Percentiles rank a stretch among this genome's conserved stretches.
Conservation (phyloP, 2,797 vertebrate genomes). For the Sparidentex hasta region DNA sequence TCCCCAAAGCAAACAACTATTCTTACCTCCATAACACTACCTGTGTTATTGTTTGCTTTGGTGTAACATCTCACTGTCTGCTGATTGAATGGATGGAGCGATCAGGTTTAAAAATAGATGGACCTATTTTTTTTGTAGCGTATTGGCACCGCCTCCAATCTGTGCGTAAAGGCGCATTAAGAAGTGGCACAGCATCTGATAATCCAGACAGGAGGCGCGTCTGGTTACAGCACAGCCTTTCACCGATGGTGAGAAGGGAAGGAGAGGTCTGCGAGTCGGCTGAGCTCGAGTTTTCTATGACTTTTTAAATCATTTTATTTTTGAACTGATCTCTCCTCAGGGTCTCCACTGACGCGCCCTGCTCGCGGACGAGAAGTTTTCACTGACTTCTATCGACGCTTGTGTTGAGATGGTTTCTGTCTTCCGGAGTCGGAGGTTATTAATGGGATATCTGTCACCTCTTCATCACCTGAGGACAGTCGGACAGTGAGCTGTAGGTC, state of each 20-base stretch:
- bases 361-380: background rate
- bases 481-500: constrained; percentile 45
- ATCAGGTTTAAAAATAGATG: constrained; percentile 61
- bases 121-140: constrained; percentile 46
- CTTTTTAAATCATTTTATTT: too few species aligned
- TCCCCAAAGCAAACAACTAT: background rate
- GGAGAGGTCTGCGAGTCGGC: background rate
- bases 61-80: constrained; percentile 2
- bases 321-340: background rate
- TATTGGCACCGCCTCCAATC: constrained; percentile 66
- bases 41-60: constrained; percentile 6
- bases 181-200: constrained; percentile 61
- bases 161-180: constrained; percentile 76
- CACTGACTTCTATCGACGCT: background rate
- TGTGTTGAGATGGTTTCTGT: constrained; percentile 53
- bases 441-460: constrained; percentile 43
- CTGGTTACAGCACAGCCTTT: constrained; percentile 24
- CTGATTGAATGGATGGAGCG: constrained; percentile 5
- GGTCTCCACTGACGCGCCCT: background rate
- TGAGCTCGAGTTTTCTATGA: background rate
- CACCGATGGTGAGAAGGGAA: constrained; percentile 22
- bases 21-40: background rate
- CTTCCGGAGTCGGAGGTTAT: constrained; percentile 18
- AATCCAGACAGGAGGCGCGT: constrained; percentile 65
- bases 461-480: constrained; percentile 45